These are phyloP conservation scores for Numenius phaeopus DNA, from an alignment of 2,797 vertebrate genomes.

Conservation along the genomic window DNA sequence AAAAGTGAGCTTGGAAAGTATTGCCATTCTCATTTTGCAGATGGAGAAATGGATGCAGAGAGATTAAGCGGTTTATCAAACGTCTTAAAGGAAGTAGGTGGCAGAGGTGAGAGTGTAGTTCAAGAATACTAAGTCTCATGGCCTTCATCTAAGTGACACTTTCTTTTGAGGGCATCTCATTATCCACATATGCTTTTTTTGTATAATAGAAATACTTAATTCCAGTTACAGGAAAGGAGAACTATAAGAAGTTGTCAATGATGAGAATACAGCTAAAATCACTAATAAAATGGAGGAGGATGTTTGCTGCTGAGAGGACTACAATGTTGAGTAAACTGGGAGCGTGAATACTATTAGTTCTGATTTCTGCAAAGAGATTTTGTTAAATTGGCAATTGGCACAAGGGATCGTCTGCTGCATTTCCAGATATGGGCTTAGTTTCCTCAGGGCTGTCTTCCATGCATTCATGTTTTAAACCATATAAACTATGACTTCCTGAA, in stretches of 20 bases:
- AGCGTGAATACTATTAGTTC: background rate
- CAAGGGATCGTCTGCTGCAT: background rate
- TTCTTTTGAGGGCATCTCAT: background rate
- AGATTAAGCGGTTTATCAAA: background rate
- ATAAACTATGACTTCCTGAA: slow-evolving; percentile 42
- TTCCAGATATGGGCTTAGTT: slow-evolving; percentile 60
- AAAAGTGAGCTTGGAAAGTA: background rate
- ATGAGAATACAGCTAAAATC: background rate
- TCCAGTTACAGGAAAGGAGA: background rate
- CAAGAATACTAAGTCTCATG: background rate
- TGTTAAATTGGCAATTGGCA: slow-evolving; percentile 13
- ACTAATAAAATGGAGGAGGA: background rate
- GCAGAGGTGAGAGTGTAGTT: background rate
- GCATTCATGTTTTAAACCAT: slow-evolving; percentile 44
- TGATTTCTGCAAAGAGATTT: slow-evolving; percentile 11
- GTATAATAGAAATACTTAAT: background rate
- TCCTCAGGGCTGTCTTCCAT: background rate
- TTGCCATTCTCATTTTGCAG: background rate
- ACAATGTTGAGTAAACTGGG: background rate
- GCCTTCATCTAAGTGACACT: background rate
- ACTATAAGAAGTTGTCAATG: background rate
- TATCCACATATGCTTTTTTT: background rate
- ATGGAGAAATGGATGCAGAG: background rate
- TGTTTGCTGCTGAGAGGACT: background rate
- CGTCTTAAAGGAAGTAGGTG: background rate